A percentile compares a stretch with the other conserved stretches of the same genome.
These are phyloP conservation scores for Thumatha senex DNA, from an alignment of 2,888 invertebrate genomes.

Conservation along the genomic window DNA sequence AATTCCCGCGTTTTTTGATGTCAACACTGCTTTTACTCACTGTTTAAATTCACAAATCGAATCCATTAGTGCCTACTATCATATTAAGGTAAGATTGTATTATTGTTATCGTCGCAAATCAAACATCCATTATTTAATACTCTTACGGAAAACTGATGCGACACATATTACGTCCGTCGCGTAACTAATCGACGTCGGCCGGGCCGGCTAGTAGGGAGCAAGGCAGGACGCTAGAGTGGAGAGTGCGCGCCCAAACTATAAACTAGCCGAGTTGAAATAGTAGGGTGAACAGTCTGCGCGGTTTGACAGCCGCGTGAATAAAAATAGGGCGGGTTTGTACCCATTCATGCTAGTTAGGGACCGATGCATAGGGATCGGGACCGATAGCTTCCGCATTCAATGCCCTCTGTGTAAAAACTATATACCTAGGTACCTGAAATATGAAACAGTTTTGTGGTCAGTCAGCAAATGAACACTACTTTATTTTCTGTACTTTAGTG, in stretches of 20 bases:
- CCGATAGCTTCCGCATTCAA: slow-evolving; percentile 68
- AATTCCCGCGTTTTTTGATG: slow-evolving; percentile 64
- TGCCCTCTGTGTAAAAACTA: slow-evolving; percentile 40
- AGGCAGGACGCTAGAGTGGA: slow-evolving; percentile 63
- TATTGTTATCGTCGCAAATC: slow-evolving; percentile 18
- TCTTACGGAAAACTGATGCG: slow-evolving; percentile 48
- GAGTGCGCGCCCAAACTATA: slow-evolving; percentile 73
- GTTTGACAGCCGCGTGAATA: slow-evolving; percentile 51
- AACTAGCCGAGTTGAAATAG: slow-evolving; percentile 71
- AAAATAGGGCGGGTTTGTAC: slow-evolving; percentile 57
- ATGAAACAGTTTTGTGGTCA: slow-evolving; percentile 33
- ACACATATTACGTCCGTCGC: slow-evolving; percentile 66
- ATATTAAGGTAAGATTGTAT: slow-evolving; percentile 12
- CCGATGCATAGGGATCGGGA: slow-evolving; percentile 49
- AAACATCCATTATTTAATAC: slow-evolving; percentile 41
- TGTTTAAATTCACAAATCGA: slow-evolving; percentile 16
- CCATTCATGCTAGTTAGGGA: slow-evolving; percentile 70
- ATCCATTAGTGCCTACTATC: slow-evolving; percentile 2
- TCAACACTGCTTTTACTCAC: slow-evolving; percentile 33
- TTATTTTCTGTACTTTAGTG: too few species aligned
- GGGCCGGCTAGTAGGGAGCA: slow-evolving; percentile 49
- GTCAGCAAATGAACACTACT: slow-evolving; percentile 1
- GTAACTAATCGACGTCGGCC: slow-evolving; percentile 56
- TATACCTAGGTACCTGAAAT: slow-evolving; percentile 27
- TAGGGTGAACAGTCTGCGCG: slow-evolving; percentile 56